Evolutionary conservation across 2,113 vertebrate genomes (phyloP).

Genomic region (western clawed frog (Xenopus tropicalis)): DNA sequence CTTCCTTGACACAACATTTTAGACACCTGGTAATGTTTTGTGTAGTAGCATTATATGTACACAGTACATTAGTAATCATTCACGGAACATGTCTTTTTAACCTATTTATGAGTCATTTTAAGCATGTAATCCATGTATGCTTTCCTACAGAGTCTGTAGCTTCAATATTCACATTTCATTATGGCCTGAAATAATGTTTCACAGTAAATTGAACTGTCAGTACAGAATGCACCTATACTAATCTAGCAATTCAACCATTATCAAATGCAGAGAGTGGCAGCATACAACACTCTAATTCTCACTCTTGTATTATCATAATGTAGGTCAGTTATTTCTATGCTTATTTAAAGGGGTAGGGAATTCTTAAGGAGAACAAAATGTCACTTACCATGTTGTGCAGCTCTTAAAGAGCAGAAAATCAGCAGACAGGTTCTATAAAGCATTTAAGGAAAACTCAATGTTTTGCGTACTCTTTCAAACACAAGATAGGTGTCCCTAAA

Average conservation of each 20-base stretch:
- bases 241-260: not conserved
- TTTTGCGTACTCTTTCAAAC: no score
- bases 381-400: no score
- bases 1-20: not conserved
- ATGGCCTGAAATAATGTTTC: not conserved
- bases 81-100: not conserved
- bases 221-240: not conserved
- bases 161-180: not conserved
- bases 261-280: not conserved
- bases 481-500: no score
- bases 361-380: no score
- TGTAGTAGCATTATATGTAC: not conserved
- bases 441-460: no score
- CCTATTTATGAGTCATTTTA: not conserved
- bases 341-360: no score
- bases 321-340: no score
- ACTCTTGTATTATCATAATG: no score
- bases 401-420: no score
- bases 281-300: not conserved
- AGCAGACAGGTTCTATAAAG: no score
- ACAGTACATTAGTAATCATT: not conserved
- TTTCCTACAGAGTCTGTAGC: not conserved
- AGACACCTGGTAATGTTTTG: not conserved
- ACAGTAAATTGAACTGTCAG: constrained; percentile 1
- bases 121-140: not conserved